A percentile compares a stretch with the other conserved stretches of the same genome.
These are phyloP conservation scores for Virgularia gustaviana DNA, from an alignment of 92 coral and sea anemone species.

Conservation along the genomic window DNA sequence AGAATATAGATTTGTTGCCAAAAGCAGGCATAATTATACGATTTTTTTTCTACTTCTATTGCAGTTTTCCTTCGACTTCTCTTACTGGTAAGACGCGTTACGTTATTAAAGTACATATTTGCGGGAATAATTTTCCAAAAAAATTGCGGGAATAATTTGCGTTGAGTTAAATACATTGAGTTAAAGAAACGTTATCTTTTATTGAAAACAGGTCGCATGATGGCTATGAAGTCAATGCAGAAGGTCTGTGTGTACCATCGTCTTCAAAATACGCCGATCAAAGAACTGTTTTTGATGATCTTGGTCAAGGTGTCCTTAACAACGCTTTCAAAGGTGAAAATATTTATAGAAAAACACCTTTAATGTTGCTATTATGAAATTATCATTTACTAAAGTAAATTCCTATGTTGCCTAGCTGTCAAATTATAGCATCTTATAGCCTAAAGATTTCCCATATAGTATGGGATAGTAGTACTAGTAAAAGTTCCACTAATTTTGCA, in stretches of 20 bases:
- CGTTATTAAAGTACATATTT: slow-evolving; percentile 1
- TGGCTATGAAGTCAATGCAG: slow-evolving; percentile 74
- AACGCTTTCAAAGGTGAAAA: slow-evolving; percentile 86
- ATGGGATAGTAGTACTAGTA: too few species aligned
- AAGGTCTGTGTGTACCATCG: slow-evolving; percentile 53
- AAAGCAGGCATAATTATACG: background rate
- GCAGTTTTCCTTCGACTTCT: slow-evolving; percentile 92
- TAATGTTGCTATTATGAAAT: background rate
- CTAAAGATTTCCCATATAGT: too few species aligned
- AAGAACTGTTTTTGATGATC: slow-evolving; percentile 82
- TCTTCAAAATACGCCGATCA: slow-evolving; percentile 76
- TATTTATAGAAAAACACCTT: background rate
- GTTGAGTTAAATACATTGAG: too few species aligned
- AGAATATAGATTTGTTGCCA: too few species aligned
- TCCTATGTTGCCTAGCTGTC: background rate
- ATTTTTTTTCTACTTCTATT: slow-evolving; percentile 5
- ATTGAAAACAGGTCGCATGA: slow-evolving; percentile 84
- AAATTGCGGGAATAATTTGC: background rate
- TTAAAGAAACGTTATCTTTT: too few species aligned
- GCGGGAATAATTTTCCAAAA: background rate
- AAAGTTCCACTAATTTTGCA: too few species aligned
- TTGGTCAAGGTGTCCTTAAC: slow-evolving; percentile 92
- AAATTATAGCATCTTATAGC: too few species aligned
- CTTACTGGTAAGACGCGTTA: slow-evolving; percentile 98
- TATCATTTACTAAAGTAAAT: background rate